Conservation (phyloP, 2,888 invertebrate genomes). For the Mythimna lalbum region DNA sequence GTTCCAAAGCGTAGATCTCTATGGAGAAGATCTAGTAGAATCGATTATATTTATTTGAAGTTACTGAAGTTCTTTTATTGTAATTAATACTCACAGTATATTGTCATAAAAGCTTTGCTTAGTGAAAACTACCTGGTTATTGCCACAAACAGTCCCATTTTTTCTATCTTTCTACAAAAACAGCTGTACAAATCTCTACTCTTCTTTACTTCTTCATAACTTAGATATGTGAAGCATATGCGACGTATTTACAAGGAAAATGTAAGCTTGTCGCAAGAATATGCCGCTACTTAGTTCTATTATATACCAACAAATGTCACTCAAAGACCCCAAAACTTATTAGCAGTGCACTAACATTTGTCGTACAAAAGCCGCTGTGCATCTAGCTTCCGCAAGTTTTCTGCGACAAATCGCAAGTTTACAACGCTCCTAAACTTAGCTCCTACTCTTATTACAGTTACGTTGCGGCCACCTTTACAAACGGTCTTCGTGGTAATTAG, state of each 20-base stretch:
- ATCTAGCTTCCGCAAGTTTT: constrained; percentile 24
- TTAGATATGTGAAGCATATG: background rate
- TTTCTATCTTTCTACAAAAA: background rate
- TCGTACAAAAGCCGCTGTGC: constrained; percentile 7
- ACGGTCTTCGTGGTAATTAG: constrained; percentile 81
- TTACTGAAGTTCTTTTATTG: background rate
- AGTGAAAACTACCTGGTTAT: too few relatives aligned
- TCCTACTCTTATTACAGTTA: constrained; percentile 47
- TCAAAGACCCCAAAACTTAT: background rate
- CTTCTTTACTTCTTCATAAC: background rate
- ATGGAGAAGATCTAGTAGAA: too few relatives aligned
- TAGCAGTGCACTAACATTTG: constrained; percentile 4
- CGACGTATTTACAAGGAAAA: too few relatives aligned
- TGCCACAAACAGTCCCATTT: background rate
- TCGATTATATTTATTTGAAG: too few relatives aligned
- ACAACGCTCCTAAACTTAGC: constrained; percentile 51
- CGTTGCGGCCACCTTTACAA: constrained; percentile 66
- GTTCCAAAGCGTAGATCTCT: too few relatives aligned
- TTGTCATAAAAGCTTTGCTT: too few relatives aligned
- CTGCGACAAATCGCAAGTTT: constrained; percentile 59
- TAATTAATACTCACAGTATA: background rate
- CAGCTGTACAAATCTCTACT: background rate
- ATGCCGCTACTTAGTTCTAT: background rate
- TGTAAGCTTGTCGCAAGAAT: too few relatives aligned
- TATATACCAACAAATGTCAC: background rate